Evolutionary conservation across 2,888 invertebrate species (phyloP).

Genomic region (Ryuthela nishihirai): DNA sequence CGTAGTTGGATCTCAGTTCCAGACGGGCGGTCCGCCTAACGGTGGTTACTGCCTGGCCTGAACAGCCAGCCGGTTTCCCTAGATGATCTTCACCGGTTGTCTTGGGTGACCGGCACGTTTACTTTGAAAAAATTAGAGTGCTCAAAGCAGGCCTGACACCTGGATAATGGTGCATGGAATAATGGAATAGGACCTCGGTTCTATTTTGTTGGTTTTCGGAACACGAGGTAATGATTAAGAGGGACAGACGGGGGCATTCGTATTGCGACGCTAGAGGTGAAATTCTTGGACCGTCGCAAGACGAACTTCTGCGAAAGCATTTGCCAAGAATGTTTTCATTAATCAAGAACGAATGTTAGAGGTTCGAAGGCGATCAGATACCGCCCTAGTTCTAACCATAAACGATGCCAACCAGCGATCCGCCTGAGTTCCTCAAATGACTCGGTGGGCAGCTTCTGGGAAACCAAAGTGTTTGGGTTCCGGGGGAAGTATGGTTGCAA

Average conservation of each 20-base stretch:
- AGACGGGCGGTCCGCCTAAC: too few relatives aligned
- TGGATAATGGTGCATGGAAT: too few relatives aligned
- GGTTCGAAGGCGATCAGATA: not conserved
- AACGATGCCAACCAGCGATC: too few relatives aligned
- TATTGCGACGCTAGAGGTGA: not conserved
- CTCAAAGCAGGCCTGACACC: conserved; percentile 5
- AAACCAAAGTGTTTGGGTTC: too few relatives aligned
- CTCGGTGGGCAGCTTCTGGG: too few relatives aligned
- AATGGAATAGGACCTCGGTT: not conserved
- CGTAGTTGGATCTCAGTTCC: too few relatives aligned
- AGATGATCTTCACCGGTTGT: conserved; percentile 10
- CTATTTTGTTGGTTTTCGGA: not conserved
- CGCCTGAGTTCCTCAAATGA: too few relatives aligned
- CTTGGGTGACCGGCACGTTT: conserved; percentile 10
- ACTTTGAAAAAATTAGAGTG: conserved; percentile 10
- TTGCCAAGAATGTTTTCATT: not conserved
- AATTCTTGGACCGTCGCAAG: not conserved
- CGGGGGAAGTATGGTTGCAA: too few relatives aligned
- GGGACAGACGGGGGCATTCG: not conserved
- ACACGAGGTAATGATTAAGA: not conserved
- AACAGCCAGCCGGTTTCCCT: conserved; percentile 7
- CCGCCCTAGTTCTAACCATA: not conserved
- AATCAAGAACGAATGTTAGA: not conserved
- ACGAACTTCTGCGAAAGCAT: not conserved
- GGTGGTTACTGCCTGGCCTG: too few relatives aligned